Evolutionary conservation across 1,140 invertebrate genomes (phyloP).

Genomic region (Euura lappo): DNA sequence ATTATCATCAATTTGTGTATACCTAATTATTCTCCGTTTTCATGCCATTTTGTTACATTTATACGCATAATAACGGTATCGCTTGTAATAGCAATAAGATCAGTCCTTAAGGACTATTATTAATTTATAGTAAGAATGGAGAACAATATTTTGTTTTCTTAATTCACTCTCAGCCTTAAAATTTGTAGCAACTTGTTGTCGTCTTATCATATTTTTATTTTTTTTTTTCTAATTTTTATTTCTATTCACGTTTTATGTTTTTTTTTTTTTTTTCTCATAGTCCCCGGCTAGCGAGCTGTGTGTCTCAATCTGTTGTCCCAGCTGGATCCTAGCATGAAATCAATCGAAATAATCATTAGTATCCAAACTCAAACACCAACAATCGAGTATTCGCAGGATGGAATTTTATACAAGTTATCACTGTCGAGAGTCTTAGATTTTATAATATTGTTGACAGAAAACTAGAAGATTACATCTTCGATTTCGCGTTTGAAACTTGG

Average conservation of each 20-base stretch:
- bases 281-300: background rate
- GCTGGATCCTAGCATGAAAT: background rate
- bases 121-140: constrained; percentile 34
- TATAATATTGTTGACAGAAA: too few relatives aligned
- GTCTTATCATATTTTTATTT: too few relatives aligned
- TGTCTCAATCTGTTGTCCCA: background rate
- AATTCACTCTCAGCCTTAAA: constrained; percentile 26
- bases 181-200: constrained; percentile 24
- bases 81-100: background rate
- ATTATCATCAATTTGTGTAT: background rate
- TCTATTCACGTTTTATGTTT: background rate
- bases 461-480: too few relatives aligned
- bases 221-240: too few relatives aligned
- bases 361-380: background rate
- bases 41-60: background rate
- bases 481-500: too few relatives aligned
- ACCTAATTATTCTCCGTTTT: background rate
- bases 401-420: background rate
- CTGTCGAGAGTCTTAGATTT: too few relatives aligned
- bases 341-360: background rate
- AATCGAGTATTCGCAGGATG: background rate
- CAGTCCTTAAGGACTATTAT: constrained; percentile 23
- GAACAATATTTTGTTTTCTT: constrained; percentile 24
- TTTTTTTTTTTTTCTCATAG: background rate
- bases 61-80: background rate